Conservation (phyloP, 2,113 vertebrate species). For the Daubentonia madagascariensis region DNA sequence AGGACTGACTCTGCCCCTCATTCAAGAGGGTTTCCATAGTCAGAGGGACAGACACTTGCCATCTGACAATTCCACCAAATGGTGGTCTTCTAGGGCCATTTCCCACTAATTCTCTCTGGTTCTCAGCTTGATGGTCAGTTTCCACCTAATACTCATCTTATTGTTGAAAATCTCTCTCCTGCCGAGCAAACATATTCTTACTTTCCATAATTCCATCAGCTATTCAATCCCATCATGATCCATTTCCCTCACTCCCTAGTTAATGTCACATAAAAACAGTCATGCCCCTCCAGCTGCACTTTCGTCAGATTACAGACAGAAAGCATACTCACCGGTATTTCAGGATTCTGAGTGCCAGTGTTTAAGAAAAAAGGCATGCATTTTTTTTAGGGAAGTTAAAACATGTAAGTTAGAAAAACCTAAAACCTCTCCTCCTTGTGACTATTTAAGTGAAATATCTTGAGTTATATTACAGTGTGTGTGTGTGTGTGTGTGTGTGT, state of each 20-base stretch:
- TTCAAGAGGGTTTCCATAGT: background rate
- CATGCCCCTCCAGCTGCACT: background rate
- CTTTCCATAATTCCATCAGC: background rate
- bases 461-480: background rate
- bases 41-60: background rate
- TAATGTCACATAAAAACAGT: background rate
- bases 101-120: background rate
- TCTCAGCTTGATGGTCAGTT: background rate
- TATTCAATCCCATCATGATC: background rate
- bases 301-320: background rate
- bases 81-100: background rate
- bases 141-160: background rate
- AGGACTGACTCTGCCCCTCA: no score
- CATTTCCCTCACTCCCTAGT: background rate
- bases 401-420: background rate
- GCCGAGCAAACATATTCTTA: background rate
- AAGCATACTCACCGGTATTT: rapidly evolving
- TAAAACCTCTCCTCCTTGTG: background rate
- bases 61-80: no score
- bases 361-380: background rate
- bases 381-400: background rate
- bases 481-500: background rate
- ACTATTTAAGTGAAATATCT: background rate
- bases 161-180: background rate
- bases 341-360: background rate